Evolutionary conservation across 1,140 invertebrate species (phyloP).

Genomic region (Brachionus koreanus): DNA sequence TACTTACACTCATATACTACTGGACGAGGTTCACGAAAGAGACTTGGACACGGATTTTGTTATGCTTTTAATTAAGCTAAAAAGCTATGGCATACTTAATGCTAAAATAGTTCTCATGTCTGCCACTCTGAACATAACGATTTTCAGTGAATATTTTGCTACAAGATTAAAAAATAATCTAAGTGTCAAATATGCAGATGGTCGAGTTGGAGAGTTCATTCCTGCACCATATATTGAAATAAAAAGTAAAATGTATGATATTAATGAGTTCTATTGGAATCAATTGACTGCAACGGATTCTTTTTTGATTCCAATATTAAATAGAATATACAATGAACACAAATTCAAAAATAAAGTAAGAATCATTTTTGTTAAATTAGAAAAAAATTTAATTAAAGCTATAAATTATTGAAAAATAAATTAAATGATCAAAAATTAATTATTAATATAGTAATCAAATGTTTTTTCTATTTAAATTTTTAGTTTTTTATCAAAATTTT

Average conservation of each 20-base stretch:
- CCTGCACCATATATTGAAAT: constrained; percentile 53
- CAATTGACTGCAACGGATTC: neutral
- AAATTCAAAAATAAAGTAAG: neutral
- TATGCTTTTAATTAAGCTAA: constrained; percentile 53
- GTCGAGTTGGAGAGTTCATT: constrained; percentile 47
- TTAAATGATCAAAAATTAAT: too few species aligned
- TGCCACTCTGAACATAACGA: constrained; percentile 54
- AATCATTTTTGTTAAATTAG: neutral
- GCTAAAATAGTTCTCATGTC: constrained; percentile 65
- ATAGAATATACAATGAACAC: neutral
- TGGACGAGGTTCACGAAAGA: constrained; percentile 59
- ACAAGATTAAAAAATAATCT: neutral
- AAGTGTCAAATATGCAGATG: constrained; percentile 6
- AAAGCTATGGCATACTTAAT: constrained; percentile 52
- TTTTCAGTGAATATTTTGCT: constrained; percentile 55
- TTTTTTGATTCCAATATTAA: neutral
- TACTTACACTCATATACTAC: constrained; percentile 56
- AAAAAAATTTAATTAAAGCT: neutral
- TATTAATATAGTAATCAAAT: too few species aligned
- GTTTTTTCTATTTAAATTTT: too few species aligned
- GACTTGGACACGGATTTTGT: constrained; percentile 57
- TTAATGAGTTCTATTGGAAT: constrained; percentile 48
- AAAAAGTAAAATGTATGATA: constrained; percentile 50
- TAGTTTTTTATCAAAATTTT: too few species aligned
- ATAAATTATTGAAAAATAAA: neutral